phyloP scores from a whole-genome alignment of 2,888 invertebrate species.

The Xestia xanthographa region DNA sequence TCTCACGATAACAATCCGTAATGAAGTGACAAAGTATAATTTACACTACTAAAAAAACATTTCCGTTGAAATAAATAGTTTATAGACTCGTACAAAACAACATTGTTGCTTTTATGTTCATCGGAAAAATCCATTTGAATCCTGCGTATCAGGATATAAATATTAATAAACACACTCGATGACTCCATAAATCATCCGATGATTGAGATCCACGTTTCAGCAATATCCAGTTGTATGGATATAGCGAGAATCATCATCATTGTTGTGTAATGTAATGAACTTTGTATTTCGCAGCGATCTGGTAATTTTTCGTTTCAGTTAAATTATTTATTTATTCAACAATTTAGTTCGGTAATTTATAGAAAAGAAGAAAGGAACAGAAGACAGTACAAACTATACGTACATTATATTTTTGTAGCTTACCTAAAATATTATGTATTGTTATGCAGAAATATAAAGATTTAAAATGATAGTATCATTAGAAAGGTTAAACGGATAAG shows the following conservation, averaged over 20 bases:
- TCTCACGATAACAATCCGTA: background rate
- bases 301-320: background rate
- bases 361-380: no score
- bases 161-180: conserved; percentile 41
- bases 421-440: no score
- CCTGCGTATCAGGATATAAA: conserved; percentile 34
- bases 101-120: conserved; percentile 14
- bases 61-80: conserved; percentile 3
- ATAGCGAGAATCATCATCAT: conserved; percentile 4
- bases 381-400: no score
- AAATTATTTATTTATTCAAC: background rate
- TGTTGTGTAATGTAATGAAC: conserved; percentile 18
- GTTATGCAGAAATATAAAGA: background rate
- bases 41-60: background rate
- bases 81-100: background rate
- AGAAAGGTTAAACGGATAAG: background rate
- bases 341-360: no score
- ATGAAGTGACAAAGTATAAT: background rate
- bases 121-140: conserved; percentile 22
- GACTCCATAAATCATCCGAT: conserved; percentile 30
- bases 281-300: background rate
- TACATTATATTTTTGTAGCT: background rate
- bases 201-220: conserved; percentile 12
- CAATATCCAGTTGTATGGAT: conserved; percentile 3
- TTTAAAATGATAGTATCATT: background rate